Evolutionary conservation across 2,797 vertebrate genomes (phyloP).

Genomic region (Muscicapa comitata): DNA sequence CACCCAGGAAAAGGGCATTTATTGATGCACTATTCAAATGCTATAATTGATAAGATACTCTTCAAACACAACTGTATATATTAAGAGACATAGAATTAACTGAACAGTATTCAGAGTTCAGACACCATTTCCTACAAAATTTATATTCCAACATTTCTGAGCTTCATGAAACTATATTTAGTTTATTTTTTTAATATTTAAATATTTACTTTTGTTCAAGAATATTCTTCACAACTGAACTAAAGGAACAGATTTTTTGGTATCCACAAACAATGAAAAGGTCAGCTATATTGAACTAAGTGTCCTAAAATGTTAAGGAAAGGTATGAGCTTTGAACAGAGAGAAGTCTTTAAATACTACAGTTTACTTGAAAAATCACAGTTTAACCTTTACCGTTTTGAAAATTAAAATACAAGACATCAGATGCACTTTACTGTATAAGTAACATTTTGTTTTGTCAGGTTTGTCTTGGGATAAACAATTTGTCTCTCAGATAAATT

Average conservation of each 20-base stretch:
- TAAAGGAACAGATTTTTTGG: not conserved
- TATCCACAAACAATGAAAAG: not conserved
- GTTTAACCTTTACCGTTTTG: not conserved
- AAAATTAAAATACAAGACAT: not conserved
- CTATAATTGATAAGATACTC: not conserved
- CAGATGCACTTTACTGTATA: not conserved
- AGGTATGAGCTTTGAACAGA: not conserved
- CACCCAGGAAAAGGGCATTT: not conserved
- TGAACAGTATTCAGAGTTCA: not conserved
- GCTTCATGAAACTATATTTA: not conserved
- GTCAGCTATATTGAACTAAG: not conserved
- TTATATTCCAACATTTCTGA: not conserved
- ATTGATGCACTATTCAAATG: not conserved
- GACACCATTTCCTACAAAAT: not conserved
- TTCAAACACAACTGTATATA: not conserved
- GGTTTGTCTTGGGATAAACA: not conserved
- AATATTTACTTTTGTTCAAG: not conserved
- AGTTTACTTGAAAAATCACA: not conserved
- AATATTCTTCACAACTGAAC: not conserved
- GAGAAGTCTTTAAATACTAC: not conserved
- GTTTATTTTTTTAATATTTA: not conserved
- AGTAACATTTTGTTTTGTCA: not conserved
- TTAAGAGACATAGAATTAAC: not conserved
- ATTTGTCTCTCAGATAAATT: not conserved
- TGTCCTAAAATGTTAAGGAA: not conserved